phyloP scores from a whole-genome alignment of 2,113 vertebrate species.

The Telmatochromis bifrenatus region DNA sequence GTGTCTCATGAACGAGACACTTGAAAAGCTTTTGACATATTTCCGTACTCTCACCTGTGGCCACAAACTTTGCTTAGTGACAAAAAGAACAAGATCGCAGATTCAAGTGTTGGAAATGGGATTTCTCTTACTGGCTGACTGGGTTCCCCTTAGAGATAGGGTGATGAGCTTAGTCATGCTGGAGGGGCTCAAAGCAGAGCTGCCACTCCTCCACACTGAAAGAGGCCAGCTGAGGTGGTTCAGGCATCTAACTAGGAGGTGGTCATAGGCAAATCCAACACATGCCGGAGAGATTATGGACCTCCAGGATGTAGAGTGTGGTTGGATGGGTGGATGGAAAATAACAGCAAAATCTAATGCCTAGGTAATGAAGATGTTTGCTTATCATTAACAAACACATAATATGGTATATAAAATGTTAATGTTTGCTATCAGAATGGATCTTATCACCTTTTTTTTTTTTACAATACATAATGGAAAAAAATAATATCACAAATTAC shows the following conservation, averaged over 20 bases:
- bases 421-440: background rate
- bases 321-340: background rate
- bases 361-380: background rate
- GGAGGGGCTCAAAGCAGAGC: background rate
- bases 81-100: background rate
- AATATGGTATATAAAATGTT: background rate
- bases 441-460: background rate
- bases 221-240: background rate
- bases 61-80: background rate
- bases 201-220: background rate
- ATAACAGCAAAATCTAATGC: background rate
- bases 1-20: background rate
- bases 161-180: background rate
- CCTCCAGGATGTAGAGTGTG: background rate
- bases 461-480: background rate
- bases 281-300: background rate
- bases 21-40: background rate
- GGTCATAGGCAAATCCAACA: background rate
- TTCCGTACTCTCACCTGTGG: background rate
- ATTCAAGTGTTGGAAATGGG: background rate
- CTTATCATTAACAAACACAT: background rate
- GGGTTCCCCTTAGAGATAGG: background rate
- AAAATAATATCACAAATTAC: background rate
- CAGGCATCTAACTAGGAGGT: background rate
- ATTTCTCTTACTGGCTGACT: background rate